Evolutionary conservation across 2,888 invertebrate genomes (phyloP).

Genomic region (Lepidocyrtinus sp.): DNA sequence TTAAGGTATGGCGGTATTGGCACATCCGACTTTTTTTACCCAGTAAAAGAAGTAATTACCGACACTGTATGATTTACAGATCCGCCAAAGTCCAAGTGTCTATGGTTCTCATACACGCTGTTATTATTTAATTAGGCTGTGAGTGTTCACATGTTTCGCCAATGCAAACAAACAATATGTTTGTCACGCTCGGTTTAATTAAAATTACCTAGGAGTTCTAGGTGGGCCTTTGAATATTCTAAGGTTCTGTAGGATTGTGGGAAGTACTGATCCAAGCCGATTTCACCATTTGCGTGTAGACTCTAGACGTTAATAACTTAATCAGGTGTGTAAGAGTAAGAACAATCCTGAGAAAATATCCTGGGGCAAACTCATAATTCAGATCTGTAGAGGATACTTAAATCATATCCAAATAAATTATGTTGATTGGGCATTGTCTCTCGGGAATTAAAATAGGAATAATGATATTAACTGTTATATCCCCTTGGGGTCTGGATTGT

Average conservation of each 20-base stretch:
- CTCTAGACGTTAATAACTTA: too few relatives aligned
- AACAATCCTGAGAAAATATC: constrained; percentile 20
- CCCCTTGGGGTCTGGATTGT: too few relatives aligned
- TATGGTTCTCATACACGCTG: constrained; percentile 15
- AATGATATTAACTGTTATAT: too few relatives aligned
- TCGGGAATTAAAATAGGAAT: too few relatives aligned
- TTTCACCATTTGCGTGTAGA: too few relatives aligned
- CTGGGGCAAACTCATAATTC: neutral
- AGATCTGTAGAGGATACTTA: neutral
- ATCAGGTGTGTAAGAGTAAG: neutral
- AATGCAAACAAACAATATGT: neutral
- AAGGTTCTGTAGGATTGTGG: too few relatives aligned
- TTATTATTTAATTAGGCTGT: constrained; percentile 47
- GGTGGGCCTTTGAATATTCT: constrained; percentile 39
- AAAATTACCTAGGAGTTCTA: neutral
- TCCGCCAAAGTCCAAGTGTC: constrained; percentile 34
- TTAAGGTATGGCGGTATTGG: too few relatives aligned
- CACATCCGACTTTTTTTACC: constrained; percentile 5
- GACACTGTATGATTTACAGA: constrained; percentile 54
- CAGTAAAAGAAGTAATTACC: constrained; percentile 39
- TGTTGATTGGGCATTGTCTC: constrained; percentile 11
- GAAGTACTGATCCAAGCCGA: too few relatives aligned
- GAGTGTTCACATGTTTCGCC: neutral
- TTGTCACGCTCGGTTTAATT: constrained; percentile 49
- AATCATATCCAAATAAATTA: constrained; percentile 4